Percentiles rank a stretch among this genome's conserved stretches.
Conservation (phyloP, 2,113 vertebrate species). For the Pelvicachromis taeniatus region DNA sequence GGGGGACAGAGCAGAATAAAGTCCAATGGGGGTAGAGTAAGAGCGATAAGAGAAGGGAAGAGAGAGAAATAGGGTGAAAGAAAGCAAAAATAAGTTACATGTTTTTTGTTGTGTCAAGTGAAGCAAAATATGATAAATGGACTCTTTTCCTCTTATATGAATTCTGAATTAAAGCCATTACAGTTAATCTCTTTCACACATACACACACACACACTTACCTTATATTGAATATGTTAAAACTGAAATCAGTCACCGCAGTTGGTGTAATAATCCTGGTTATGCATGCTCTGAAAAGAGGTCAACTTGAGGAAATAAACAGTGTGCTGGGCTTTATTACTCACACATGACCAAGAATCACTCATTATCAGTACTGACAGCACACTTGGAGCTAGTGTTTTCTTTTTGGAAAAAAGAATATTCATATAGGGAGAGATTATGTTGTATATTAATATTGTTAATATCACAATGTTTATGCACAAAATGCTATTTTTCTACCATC, state of each 20-base stretch:
- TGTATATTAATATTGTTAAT: background rate
- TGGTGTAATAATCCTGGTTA: constrained; percentile 26
- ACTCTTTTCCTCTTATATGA: background rate
- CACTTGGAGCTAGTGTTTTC: background rate
- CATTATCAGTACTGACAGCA: constrained; percentile 15
- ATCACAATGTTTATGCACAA: background rate
- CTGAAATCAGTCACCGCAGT: constrained; percentile 25
- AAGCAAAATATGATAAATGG: constrained; percentile 5
- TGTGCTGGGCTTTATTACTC: constrained; percentile 43
- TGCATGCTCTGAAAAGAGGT: constrained; percentile 30
- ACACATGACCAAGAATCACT: constrained; percentile 48
- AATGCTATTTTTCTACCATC: background rate
- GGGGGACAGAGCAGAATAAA: background rate
- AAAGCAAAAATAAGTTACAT: background rate
- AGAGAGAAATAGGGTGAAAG: background rate
- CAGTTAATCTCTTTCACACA: background rate
- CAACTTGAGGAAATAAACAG: constrained; percentile 50
- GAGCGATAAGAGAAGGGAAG: background rate
- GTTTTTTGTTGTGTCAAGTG: background rate
- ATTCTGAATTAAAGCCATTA: background rate
- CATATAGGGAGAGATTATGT: background rate
- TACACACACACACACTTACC: background rate
- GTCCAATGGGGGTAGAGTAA: background rate
- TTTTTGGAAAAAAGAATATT: background rate
- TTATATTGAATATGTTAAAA: constrained; percentile 11